Evolutionary conservation across 2,797 vertebrate genomes (phyloP).

Genomic region (Coregonus suidteri): DNA sequence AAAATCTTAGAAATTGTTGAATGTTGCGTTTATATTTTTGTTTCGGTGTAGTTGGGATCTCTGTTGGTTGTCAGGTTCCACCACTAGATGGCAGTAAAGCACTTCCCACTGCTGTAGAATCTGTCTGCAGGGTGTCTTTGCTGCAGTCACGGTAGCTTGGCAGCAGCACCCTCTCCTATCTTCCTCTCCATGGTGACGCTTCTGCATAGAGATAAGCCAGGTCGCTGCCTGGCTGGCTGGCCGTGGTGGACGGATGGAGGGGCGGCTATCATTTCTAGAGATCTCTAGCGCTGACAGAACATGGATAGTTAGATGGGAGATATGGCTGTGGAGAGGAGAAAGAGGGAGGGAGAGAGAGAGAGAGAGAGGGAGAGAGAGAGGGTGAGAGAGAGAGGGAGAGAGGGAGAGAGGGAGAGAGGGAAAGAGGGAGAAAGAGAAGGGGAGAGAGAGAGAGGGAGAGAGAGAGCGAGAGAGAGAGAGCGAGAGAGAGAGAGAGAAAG

Average conservation of each 20-base stretch:
- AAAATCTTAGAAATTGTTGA: no score
- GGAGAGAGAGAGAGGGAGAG: neutral
- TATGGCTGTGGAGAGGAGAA: constrained; percentile 32
- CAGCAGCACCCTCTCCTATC: constrained; percentile 67
- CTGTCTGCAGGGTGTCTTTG: constrained; percentile 46
- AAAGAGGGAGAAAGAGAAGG: neutral
- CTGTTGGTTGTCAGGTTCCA: neutral
- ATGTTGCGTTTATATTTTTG: neutral
- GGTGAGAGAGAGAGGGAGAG: constrained; percentile 32
- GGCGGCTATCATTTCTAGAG: constrained; percentile 72
- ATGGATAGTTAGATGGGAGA: constrained; percentile 60
- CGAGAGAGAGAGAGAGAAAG: no score
- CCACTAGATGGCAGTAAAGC: constrained; percentile 78
- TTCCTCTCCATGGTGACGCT: no score
- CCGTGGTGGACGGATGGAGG: constrained; percentile 25
- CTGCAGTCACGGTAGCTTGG: constrained; percentile 66
- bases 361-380: neutral
- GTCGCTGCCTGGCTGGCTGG: constrained; percentile 46
- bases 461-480: neutral
- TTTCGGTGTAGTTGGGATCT: neutral
- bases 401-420: constrained; percentile 43
- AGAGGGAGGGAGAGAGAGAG: constrained; percentile 40
- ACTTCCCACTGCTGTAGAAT: constrained; percentile 26
- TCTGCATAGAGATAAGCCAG: no score
- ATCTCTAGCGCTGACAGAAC: constrained; percentile 77